phyloP scores from a whole-genome alignment of 2,888 invertebrate species.

The Mesodorylaimus sp. region DNA sequence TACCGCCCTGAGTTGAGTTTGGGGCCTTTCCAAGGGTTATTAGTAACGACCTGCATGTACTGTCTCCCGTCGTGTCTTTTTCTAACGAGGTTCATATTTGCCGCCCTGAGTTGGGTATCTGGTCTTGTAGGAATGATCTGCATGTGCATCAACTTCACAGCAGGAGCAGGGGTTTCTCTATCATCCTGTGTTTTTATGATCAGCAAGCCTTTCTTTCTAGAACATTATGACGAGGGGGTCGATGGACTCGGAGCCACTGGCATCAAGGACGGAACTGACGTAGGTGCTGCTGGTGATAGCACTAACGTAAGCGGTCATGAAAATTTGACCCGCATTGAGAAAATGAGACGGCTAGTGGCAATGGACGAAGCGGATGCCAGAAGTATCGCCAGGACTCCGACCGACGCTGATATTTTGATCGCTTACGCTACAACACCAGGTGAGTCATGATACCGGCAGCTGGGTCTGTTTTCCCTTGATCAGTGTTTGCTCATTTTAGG shows the following conservation, averaged over 20 bases:
- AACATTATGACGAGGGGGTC: background rate
- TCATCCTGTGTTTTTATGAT: too few relatives aligned
- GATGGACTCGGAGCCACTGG: too few relatives aligned
- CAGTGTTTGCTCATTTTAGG: slow-evolving; percentile 11
- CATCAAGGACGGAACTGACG: too few relatives aligned
- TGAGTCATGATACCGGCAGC: background rate
- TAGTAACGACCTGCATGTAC: too few relatives aligned
- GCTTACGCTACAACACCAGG: slow-evolving; percentile 25
- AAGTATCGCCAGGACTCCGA: slow-evolving; percentile 14
- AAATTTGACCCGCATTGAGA: background rate
- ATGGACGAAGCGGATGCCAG: slow-evolving; percentile 1
- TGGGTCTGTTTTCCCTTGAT: background rate
- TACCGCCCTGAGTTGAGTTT: too few relatives aligned
- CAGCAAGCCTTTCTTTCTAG: background rate
- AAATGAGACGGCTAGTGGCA: background rate
- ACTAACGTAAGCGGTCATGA: background rate
- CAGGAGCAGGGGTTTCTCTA: too few relatives aligned
- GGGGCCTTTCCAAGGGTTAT: too few relatives aligned
- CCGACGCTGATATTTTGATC: slow-evolving; percentile 25
- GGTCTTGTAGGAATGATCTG: too few relatives aligned
- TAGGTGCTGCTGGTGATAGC: background rate
- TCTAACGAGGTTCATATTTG: too few relatives aligned
- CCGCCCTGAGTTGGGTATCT: too few relatives aligned
- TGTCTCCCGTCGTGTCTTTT: too few relatives aligned
- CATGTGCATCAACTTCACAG: too few relatives aligned